These are phyloP conservation scores for Falcunculus frontatus DNA, from an alignment of 2,113 vertebrate species.

Conservation along the genomic window DNA sequence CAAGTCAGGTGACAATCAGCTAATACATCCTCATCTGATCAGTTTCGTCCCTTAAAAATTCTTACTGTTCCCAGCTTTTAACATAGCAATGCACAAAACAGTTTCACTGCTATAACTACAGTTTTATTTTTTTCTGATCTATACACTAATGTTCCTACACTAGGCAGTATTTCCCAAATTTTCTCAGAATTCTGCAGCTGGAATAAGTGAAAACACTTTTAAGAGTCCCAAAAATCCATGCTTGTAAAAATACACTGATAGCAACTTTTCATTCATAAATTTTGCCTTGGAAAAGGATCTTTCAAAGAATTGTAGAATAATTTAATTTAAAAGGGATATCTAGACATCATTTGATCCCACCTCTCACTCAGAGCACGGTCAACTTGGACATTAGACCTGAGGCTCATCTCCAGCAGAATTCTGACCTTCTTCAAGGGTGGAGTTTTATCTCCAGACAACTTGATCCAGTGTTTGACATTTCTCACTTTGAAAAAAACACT, in stretches of 20 bases:
- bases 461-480: neutral
- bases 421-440: neutral
- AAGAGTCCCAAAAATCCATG: neutral
- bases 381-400: neutral
- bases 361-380: neutral
- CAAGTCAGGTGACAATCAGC: neutral
- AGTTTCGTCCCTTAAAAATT: neutral
- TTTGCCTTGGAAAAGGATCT: neutral
- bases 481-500: neutral
- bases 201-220: neutral
- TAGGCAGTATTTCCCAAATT: neutral
- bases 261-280: neutral
- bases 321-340: neutral
- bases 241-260: neutral
- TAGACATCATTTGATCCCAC: neutral
- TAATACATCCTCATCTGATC: neutral
- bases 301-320: neutral
- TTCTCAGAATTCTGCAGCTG: neutral
- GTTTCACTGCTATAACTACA: neutral
- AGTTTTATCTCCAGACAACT: neutral
- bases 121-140: neutral
- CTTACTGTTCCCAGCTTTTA: neutral
- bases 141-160: neutral
- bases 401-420: neutral
- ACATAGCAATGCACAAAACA: neutral